Base-by-base conservation (phyloP, 2,113 vertebrate genomes). In the Dicaeum eximium region DNA sequence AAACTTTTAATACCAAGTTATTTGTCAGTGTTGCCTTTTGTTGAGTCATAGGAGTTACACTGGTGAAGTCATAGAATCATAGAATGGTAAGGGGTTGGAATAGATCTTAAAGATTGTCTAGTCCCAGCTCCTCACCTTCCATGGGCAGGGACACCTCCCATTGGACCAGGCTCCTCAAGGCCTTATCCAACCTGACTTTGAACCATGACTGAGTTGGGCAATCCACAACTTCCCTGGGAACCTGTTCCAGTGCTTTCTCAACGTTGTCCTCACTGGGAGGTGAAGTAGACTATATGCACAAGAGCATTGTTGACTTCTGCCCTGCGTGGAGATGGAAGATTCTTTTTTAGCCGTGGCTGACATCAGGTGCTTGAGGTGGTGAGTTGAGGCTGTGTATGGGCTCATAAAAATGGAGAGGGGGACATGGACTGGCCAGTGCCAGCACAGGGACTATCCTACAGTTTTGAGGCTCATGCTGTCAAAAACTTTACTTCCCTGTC, bases 21-120 rank as follows among this genome's bases (percentile, higher is more conserved):
- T 88, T 96, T 94, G 85, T 94, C 91, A 92, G 82, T 96, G 84
- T 88, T 75, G 42, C 31, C 61, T 75, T 71, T 92, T 45, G 77
- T 74, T 15, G 33, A 75, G 71, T 96, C 80, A 24, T 31, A 45
- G 71, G 23, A 24, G 15, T 70, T 65, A 27, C 8, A 3, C 44
- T n/a, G 25, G 15, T 17, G 24, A 82, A 54, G 50, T 62, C 40
- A 69, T 10, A 28, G 51, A 44, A 50, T 28, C 58, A 28, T 18
- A 37, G 62, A 62, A 35, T 28, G 31, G 7, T 48, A 53, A 48
- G 8, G 54, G 3, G 13, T 23, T 69, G 18, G 10, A 54, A 23
- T 48, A n/a, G 35, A 61, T 21, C 16, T 23, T 40, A 47, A 27
- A 15, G 47, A 23, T 40, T 15, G 13, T 54, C 16, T 45, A 4